Evolutionary conservation across 2,113 vertebrate genomes (phyloP), one percentile per base, ranked within the genome.

Genomic region (Callionymus lyra): DNA sequence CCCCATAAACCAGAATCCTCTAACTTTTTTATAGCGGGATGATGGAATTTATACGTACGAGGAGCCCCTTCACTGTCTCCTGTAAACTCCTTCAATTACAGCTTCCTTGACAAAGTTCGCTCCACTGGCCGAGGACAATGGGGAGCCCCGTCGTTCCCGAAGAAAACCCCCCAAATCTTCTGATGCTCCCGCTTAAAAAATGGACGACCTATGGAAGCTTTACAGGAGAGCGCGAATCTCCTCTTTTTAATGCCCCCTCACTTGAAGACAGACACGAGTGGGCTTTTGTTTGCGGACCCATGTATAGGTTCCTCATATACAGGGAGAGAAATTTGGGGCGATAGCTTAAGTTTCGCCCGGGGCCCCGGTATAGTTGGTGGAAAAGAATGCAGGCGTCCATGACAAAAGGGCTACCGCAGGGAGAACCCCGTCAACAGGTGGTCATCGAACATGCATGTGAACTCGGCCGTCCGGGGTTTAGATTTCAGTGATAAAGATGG

Each of bases 401-500:
- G 48, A 80, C 75, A 81, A 81, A 78, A n/a, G n/a, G 70, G 74
- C 41, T 6, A 38, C 58, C 36, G 54, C 18, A 31, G 57, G 48
- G 59, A 59, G 56, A 69, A 63, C 66, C 21, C 56, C 1, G 61
- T 41, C 70, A 82, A 83, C 83, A 85, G 81, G 84, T 86, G 82
- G 82, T 72, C 82, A 79, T 75, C 62, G 74, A 51, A 34, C 49
- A 52, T 41, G 59, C 70, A 79, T 67, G 64, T 72, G 65, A 79
- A 82, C 75, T 85, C 75, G 70, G 49, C 42, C 50, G 10, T 51
- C 47, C n/a, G 50, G n/a, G 80, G 72, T 75, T 74, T 79, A 70
- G 81, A 84, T 85, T 87, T 82, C 80, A 80, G 62, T 11, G 78
- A 83, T 82, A 80, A 63, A 68, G 73, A 63, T 67, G 54, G 74